Evolutionary conservation across 2,888 invertebrate genomes (phyloP), one percentile per base, ranked within the genome.

Genomic region (Cryptus viduatorius): DNA sequence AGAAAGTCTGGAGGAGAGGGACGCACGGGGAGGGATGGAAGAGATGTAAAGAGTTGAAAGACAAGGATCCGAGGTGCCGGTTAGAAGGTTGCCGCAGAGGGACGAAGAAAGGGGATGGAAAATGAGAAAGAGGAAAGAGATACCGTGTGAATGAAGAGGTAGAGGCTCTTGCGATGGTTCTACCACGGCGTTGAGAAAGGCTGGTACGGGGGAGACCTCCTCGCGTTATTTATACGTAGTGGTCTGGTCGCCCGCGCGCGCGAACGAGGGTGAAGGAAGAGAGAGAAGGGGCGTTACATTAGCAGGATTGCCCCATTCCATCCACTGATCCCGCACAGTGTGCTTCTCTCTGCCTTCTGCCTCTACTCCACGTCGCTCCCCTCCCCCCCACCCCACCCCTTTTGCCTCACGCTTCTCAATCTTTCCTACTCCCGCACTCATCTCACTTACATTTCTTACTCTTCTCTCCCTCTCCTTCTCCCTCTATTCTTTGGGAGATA

Each of bases 221-320:
- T 56, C 85, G 87, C 87, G 89, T 89, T 89, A 90, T 90, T 90
- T 90, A 90, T 90, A 89, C 89, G 87, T 89, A 88, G 90, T 90
- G 89, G 90, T 90, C 89, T 89, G 87, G 89, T 84, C 86, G 82
- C 86, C 87, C 84, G 85, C 85, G 86, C 53, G 56, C 75, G 69
- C 14, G 61, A 48, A 61, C 72, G 71, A 50, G 72, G 86, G 46
- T 87, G 87, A 82, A 89, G 88, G 88, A 87, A 87, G 89, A 37
- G 84, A 82, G 82, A 79, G 82, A 88, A 85, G 90, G 90, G 59
- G 87, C 84, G 90, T 89, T 92, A 91, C 92, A 91, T 92, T 92
- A 92, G 92, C 91, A 90, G 91, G 90, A 92, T 92, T 92, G 91
- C 91, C 91, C 89, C 89, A 87, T 89, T 87, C 89, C 86, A 79